Percentiles rank a stretch among this genome's conserved stretches.
Conservation (phyloP, 1,140 invertebrate species). For the Cyrtorhinus lividipennis region DNA sequence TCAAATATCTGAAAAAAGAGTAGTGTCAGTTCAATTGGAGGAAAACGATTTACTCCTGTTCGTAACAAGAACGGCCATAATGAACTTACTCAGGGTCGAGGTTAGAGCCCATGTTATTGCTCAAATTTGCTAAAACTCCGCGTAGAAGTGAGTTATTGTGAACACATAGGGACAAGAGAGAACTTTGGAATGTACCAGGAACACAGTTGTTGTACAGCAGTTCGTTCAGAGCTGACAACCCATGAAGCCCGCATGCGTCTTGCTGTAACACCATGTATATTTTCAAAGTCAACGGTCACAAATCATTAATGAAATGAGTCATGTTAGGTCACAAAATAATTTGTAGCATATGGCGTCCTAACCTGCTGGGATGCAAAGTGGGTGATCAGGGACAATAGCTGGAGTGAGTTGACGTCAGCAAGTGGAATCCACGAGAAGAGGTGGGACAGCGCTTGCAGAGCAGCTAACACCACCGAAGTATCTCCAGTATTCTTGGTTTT, state of each 20-base stretch:
- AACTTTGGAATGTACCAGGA: slow-evolving; percentile 23
- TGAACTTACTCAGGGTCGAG: slow-evolving; percentile 22
- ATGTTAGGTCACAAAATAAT: no score
- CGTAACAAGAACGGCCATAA: neutral
- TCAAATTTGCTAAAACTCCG: slow-evolving; percentile 17
- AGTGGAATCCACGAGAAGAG: slow-evolving; percentile 78
- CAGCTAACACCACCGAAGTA: slow-evolving; percentile 30
- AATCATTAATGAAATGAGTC: neutral
- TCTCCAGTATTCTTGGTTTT: slow-evolving; percentile 25
- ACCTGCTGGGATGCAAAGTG: slow-evolving; percentile 44
- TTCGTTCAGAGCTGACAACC: slow-evolving; percentile 76
- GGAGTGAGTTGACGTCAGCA: slow-evolving; percentile 48
- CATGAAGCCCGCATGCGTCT: slow-evolving; percentile 53
- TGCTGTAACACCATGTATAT: slow-evolving; percentile 22
- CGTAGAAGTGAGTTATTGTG: slow-evolving; percentile 22
- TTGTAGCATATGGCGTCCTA: no score
- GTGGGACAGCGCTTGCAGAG: slow-evolving; percentile 63
- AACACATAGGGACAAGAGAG: slow-evolving; percentile 21
- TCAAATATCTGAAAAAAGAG: slow-evolving; percentile 57
- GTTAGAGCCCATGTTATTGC: slow-evolving; percentile 20
- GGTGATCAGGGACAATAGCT: slow-evolving; percentile 54
- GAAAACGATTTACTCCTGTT: slow-evolving; percentile 4
- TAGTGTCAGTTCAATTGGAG: no score
- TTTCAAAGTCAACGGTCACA: neutral
- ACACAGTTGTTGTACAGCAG: slow-evolving; percentile 74